A percentile compares a stretch with the other conserved stretches of the same genome.
These are phyloP conservation scores for Rhynchotus rufescens DNA, from an alignment of 2,797 vertebrate genomes.

Conservation along the genomic window DNA sequence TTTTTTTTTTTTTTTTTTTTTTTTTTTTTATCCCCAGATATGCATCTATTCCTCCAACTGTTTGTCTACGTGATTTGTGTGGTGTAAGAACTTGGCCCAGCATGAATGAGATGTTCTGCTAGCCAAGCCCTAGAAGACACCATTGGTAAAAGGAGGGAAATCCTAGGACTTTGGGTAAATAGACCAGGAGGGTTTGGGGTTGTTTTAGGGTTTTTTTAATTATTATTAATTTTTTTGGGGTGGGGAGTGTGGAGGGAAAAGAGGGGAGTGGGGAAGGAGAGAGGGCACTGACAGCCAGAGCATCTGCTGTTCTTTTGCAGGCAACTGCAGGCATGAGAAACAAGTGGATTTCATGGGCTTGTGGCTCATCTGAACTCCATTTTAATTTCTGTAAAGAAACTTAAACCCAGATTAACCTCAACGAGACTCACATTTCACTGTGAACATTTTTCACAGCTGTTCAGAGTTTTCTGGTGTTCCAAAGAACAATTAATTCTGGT, in stretches of 20 bases:
- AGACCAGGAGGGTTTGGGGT: not conserved
- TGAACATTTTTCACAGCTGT: constrained; percentile 40
- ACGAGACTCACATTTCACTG: not conserved
- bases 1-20: not conserved
- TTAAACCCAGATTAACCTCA: constrained; percentile 25
- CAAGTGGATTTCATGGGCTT: not conserved
- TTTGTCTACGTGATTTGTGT: not conserved
- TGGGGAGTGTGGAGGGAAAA: too few relatives aligned
- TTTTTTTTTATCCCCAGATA: not conserved
- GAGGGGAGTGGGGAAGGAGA: too few relatives aligned
- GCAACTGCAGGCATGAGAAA: not conserved
- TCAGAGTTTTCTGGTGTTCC: constrained; percentile 26
- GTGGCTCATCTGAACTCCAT: not conserved
- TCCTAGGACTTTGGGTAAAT: rapidly evolving
- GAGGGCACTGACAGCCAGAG: not conserved
- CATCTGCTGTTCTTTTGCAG: rapidly evolving
- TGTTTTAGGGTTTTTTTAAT: not conserved
- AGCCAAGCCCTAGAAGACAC: not conserved
- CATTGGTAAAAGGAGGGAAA: rapidly evolving
- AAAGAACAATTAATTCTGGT: constrained; percentile 29
- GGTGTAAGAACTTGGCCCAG: not conserved
- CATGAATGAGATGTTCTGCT: not conserved
- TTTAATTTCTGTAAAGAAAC: constrained; percentile 11
- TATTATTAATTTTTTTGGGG: too few relatives aligned
- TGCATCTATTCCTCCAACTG: not conserved